Percentiles rank a stretch among this genome's conserved stretches.
Evolutionary conservation across 2,888 invertebrate genomes (phyloP).

Genomic region (Phragmatobia fuliginosa): DNA sequence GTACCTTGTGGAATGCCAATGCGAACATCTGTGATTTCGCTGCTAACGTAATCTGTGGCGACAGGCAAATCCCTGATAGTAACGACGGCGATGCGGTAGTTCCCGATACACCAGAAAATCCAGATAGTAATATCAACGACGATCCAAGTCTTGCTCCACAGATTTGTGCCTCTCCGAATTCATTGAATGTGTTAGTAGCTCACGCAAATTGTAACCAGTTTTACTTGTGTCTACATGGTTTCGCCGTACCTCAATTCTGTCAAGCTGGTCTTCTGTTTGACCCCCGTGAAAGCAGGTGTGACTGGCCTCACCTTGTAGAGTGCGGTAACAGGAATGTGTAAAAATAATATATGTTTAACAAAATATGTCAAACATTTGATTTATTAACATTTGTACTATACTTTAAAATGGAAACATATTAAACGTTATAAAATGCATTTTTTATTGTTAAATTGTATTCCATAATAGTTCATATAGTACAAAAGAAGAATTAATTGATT

Average conservation of each 20-base stretch:
- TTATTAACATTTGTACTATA: background rate
- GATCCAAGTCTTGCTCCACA: conserved; percentile 52
- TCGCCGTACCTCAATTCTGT: conserved; percentile 46
- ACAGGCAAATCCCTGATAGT: conserved; percentile 11
- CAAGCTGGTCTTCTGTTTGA: conserved; percentile 47
- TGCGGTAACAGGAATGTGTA: conserved; percentile 49
- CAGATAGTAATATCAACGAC: conserved; percentile 27
- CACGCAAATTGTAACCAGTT: conserved; percentile 63
- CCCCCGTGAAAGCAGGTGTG: conserved; percentile 49
- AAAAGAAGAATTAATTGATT: background rate
- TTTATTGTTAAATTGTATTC: background rate
- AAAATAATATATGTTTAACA: background rate
- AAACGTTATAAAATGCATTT: background rate
- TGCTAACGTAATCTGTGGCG: conserved; percentile 50
- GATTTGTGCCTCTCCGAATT: conserved; percentile 52
- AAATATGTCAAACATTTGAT: background rate
- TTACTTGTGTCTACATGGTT: conserved; percentile 53
- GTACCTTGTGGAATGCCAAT: conserved; percentile 45
- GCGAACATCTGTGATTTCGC: conserved; percentile 53
- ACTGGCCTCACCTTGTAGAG: conserved; percentile 53
- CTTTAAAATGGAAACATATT: background rate
- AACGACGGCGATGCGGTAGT: background rate
- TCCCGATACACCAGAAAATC: conserved; percentile 31
- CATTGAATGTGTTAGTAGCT: conserved; percentile 52
- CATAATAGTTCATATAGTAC: background rate